Evolutionary conservation across 1,140 invertebrate genomes (phyloP).

Genomic region (Eriocheir sinensis): DNA sequence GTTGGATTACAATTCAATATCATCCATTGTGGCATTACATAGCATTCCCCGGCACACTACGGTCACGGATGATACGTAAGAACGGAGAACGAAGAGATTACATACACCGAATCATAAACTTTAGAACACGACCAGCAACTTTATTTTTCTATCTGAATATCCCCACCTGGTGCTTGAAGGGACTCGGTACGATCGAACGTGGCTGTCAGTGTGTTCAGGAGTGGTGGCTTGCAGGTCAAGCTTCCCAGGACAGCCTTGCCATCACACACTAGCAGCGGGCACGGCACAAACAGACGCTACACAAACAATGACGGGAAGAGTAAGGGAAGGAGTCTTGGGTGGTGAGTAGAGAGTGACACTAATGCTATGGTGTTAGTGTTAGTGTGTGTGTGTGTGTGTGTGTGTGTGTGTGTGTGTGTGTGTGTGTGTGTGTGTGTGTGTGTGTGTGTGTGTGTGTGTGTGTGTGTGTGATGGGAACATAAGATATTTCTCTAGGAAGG

Average conservation of each 20-base stretch:
- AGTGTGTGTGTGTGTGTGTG: not conserved
- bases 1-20: not conserved
- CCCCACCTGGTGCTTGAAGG: not conserved
- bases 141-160: not conserved
- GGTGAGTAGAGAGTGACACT: constrained; percentile 42
- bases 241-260: not conserved
- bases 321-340: not conserved
- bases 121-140: too few relatives aligned
- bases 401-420: constrained; percentile 16
- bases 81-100: too few relatives aligned
- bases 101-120: too few relatives aligned
- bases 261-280: constrained; percentile 35
- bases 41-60: not conserved
- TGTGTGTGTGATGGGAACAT: constrained; percentile 48
- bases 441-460: not conserved
- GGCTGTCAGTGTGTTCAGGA: not conserved
- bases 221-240: not conserved
- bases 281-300: constrained; percentile 62
- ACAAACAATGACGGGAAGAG: constrained; percentile 43
- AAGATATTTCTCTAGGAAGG: constrained; percentile 56
- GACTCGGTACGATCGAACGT: not conserved
- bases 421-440: too few relatives aligned
- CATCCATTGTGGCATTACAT: not conserved
- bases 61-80: not conserved
- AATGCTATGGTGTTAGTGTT: not conserved